phyloP scores from a whole-genome alignment of 2,797 vertebrate species.

The Sylvilagus floridanus region DNA sequence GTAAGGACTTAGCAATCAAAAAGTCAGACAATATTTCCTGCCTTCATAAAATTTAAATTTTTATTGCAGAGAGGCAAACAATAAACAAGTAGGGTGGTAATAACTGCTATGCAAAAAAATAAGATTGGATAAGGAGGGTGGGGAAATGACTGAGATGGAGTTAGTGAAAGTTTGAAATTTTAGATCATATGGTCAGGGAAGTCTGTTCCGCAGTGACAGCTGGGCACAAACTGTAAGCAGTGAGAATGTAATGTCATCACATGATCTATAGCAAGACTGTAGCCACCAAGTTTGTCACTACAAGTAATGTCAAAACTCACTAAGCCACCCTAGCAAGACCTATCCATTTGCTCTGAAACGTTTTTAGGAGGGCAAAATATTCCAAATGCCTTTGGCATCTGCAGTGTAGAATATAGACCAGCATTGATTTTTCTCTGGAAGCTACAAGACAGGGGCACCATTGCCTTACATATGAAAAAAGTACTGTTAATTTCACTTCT shows the following conservation, averaged over 20 bases:
- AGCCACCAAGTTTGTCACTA: constrained; percentile 83
- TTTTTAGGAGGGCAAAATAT: constrained; percentile 92
- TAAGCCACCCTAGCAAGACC: constrained; percentile 91
- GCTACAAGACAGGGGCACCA: constrained; percentile 93
- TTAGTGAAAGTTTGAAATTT: neutral
- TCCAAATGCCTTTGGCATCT: constrained; percentile 92
- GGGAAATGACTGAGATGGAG: no score
- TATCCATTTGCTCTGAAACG: constrained; percentile 92
- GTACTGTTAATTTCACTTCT: constrained; percentile 97
- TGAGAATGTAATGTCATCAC: neutral
- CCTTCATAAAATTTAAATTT: neutral
- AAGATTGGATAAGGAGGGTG: neutral
- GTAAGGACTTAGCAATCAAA: neutral
- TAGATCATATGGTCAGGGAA: neutral
- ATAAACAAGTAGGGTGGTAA: neutral
- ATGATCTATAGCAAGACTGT: constrained; percentile 72
- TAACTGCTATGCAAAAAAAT: neutral
- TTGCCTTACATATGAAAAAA: constrained; percentile 95
- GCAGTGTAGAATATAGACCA: constrained; percentile 96
- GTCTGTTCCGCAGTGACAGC: no score
- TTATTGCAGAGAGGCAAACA: neutral
- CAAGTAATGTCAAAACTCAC: constrained; percentile 84
- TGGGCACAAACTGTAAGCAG: neutral
- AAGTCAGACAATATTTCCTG: neutral
- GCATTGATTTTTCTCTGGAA: constrained; percentile 96